These are phyloP conservation scores for Tautogolabrus adspersus DNA, from an alignment of 2,113 vertebrate genomes.

Conservation along the genomic window DNA sequence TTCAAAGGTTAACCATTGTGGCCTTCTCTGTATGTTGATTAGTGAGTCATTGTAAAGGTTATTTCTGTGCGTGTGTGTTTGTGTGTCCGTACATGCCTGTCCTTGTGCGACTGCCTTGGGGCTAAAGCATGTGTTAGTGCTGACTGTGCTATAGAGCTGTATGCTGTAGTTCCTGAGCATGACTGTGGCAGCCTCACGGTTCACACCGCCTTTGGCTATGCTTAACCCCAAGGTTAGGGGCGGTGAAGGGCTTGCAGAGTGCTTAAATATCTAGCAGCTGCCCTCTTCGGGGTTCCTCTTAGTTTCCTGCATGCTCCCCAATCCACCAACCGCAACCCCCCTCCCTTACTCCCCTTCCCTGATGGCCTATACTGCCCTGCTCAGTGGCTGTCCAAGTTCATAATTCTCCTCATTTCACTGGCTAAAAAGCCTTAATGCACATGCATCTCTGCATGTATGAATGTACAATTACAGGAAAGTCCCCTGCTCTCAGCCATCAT, in stretches of 20 bases:
- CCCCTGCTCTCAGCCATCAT: constrained; percentile 31
- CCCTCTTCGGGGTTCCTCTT: constrained; percentile 63
- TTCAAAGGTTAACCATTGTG: constrained; percentile 79
- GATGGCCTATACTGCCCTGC: constrained; percentile 45
- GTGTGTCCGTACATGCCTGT: constrained; percentile 69
- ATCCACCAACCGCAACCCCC: constrained; percentile 42
- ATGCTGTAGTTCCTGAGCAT: constrained; percentile 61
- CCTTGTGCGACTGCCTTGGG: constrained; percentile 73
- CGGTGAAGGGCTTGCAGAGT: constrained; percentile 59
- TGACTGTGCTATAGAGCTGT: constrained; percentile 64
- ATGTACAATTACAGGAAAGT: constrained; percentile 36
- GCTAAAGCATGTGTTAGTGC: constrained; percentile 73
- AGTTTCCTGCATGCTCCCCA: constrained; percentile 66
- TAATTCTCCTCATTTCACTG: constrained; percentile 48
- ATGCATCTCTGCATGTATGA: constrained; percentile 41
- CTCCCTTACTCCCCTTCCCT: constrained; percentile 13
- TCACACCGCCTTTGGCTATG: constrained; percentile 76
- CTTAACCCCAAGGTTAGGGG: constrained; percentile 78
- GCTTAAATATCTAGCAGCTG: constrained; percentile 66
- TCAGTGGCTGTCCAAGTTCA: constrained; percentile 66
- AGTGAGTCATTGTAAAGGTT: constrained; percentile 76
- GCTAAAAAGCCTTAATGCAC: constrained; percentile 51
- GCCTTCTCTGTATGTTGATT: constrained; percentile 76
- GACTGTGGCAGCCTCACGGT: constrained; percentile 71
- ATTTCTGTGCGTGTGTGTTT: constrained; percentile 69